A percentile compares a stretch with the other conserved stretches of the same genome.
Conservation (phyloP, 2,888 invertebrate species). For the Ischnura elegans region DNA sequence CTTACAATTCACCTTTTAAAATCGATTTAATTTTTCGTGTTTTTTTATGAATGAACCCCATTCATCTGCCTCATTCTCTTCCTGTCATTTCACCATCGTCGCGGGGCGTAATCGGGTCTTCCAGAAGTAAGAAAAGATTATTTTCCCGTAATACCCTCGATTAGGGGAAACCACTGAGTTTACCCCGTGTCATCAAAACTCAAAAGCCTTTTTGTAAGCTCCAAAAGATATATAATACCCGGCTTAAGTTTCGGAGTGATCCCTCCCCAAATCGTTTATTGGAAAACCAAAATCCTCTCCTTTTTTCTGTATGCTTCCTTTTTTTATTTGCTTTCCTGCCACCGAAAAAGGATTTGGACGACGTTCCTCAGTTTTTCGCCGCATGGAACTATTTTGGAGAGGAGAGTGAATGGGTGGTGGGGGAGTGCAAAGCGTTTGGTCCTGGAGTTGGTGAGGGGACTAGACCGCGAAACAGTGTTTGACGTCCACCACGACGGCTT, state of each 20-base stretch:
- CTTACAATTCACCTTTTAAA: not conserved
- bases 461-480: not conserved
- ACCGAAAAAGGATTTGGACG: not conserved
- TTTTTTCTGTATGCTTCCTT: not conserved
- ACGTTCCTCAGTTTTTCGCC: not conserved
- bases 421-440: not conserved
- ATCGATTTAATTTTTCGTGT: not conserved
- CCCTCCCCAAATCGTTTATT: not conserved
- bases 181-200: not conserved
- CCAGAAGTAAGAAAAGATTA: not conserved
- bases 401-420: not conserved
- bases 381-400: not conserved
- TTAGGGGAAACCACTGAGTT: not conserved
- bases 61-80: not conserved
- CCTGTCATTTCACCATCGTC: not conserved
- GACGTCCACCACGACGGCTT: not conserved
- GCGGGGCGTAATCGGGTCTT: not conserved
- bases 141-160: conserved; percentile 45
- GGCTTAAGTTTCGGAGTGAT: not conserved
- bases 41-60: not conserved
- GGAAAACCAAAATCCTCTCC: conserved; percentile 23
- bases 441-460: no score
- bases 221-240: not conserved
- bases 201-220: not conserved
- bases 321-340: not conserved